phyloP scores from a whole-genome alignment of 2,888 invertebrate genomes.

The Ormia ochracea region DNA sequence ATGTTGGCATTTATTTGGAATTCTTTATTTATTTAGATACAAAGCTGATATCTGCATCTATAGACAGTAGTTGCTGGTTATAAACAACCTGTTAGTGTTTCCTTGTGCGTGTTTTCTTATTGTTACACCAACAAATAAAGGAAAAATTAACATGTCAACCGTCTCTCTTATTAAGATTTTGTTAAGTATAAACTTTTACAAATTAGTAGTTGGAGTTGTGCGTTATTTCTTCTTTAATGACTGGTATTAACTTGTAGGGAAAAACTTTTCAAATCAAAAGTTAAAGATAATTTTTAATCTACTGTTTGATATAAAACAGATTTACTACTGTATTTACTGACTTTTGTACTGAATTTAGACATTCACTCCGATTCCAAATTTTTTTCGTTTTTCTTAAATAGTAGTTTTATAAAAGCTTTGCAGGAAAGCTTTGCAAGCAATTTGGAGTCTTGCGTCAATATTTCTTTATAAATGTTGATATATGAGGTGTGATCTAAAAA shows the following conservation, averaged over 20 bases:
- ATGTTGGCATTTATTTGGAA: slow-evolving; percentile 14
- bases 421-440: no score
- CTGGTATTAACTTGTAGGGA: not conserved
- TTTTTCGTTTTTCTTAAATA: no score
- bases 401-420: no score
- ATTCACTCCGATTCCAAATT: no score
- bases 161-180: slow-evolving; percentile 49
- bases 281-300: no score
- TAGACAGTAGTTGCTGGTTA: slow-evolving; percentile 46
- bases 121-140: slow-evolving; percentile 26
- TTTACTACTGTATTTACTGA: no score
- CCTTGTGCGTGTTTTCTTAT: slow-evolving; percentile 46
- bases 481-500: no score
- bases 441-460: no score
- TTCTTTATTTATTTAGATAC: slow-evolving; percentile 7
- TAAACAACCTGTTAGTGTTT: slow-evolving; percentile 52
- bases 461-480: no score
- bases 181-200: slow-evolving; percentile 18
- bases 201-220: not conserved
- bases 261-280: no score
- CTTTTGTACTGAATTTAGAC: no score
- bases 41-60: slow-evolving; percentile 20
- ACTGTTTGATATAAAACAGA: no score
- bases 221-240: not conserved
- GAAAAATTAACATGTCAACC: slow-evolving; percentile 59